Percentiles rank a stretch among this genome's conserved stretches.
Conservation (phyloP, 2,888 invertebrate genomes). For the Eupithecia exiguata region DNA sequence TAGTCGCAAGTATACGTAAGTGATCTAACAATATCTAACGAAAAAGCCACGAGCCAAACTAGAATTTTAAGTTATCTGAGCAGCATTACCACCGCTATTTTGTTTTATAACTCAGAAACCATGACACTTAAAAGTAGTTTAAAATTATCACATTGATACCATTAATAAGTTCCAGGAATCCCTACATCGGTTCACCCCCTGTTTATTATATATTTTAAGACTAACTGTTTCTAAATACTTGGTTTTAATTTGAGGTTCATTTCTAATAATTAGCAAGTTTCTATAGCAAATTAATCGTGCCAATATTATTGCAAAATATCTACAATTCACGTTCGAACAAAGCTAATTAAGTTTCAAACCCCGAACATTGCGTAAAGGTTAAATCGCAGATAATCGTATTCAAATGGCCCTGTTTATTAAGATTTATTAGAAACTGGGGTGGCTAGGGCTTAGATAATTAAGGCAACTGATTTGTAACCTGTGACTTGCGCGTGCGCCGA, state of each 20-base stretch:
- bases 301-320: conserved; percentile 12
- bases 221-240: background rate
- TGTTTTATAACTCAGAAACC: too few relatives aligned
- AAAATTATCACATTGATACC: too few relatives aligned
- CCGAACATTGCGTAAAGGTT: conserved; percentile 26
- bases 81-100: too few relatives aligned
- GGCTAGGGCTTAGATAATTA: conserved; percentile 6
- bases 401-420: conserved; percentile 53
- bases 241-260: background rate
- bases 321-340: conserved; percentile 1
- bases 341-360: conserved; percentile 26
- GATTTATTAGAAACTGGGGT: conserved; percentile 54
- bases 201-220: too few relatives aligned
- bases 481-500: conserved; percentile 52
- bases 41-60: too few relatives aligned
- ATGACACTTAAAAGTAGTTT: too few relatives aligned
- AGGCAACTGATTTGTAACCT: conserved; percentile 46
- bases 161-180: too few relatives aligned
- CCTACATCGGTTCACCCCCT: too few relatives aligned
- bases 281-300: background rate
- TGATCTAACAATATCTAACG: too few relatives aligned
- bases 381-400: conserved; percentile 47
- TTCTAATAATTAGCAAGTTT: background rate
- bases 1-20: too few relatives aligned
- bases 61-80: too few relatives aligned